Evolutionary conservation across 2,888 invertebrate genomes (phyloP).

Genomic region (Auanema freiburgensis): DNA sequence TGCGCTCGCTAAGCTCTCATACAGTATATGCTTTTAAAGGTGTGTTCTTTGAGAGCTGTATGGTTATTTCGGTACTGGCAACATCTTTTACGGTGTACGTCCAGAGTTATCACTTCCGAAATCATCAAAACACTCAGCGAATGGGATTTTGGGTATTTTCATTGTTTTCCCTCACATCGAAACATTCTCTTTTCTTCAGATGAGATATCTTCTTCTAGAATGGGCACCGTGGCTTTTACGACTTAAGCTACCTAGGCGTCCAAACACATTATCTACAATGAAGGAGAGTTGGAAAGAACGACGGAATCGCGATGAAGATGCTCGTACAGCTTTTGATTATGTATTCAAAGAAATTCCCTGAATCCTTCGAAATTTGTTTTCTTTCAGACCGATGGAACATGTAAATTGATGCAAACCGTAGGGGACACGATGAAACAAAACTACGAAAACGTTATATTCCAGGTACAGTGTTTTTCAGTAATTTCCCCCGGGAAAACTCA

Average conservation of each 20-base stretch:
- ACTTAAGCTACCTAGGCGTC: slow-evolving; percentile 49
- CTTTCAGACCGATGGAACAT: slow-evolving; percentile 45
- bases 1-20: neutral
- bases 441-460: slow-evolving; percentile 45
- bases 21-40: slow-evolving; percentile 32
- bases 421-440: slow-evolving; percentile 45
- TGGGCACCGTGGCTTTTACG: slow-evolving; percentile 54
- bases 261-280: slow-evolving; percentile 39
- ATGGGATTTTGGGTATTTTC: slow-evolving; percentile 58
- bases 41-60: slow-evolving; percentile 59
- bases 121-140: slow-evolving; percentile 43
- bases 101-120: slow-evolving; percentile 54
- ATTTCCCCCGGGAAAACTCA: too few relatives aligned
- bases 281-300: slow-evolving; percentile 39
- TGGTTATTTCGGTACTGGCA: slow-evolving; percentile 54
- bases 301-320: slow-evolving; percentile 37
- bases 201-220: slow-evolving; percentile 53
- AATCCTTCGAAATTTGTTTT: slow-evolving; percentile 10
- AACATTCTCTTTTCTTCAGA: slow-evolving; percentile 31
- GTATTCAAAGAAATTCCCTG: slow-evolving; percentile 18
- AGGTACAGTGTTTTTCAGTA: too few relatives aligned
- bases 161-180: neutral
- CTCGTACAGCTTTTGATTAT: slow-evolving; percentile 49
- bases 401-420: slow-evolving; percentile 41
- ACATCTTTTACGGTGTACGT: slow-evolving; percentile 59